These are phyloP conservation scores for Philonicus albiceps DNA, from an alignment of 2,888 invertebrate species.

Conservation along the genomic window DNA sequence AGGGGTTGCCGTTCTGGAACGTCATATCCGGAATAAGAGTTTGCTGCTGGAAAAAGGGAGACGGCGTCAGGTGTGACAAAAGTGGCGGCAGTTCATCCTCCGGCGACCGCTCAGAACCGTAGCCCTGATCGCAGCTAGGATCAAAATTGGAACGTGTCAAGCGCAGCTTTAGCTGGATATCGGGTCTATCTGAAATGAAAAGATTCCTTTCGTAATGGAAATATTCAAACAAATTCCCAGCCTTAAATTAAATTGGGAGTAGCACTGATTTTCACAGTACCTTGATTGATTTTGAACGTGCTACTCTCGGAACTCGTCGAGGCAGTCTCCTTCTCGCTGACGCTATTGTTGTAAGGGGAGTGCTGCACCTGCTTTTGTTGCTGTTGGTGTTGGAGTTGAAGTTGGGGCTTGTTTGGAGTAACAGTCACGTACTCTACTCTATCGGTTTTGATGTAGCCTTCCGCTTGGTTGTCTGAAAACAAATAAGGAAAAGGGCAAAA, in stretches of 20 bases:
- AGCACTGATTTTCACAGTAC: conserved; percentile 16
- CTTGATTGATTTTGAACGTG: conserved; percentile 49
- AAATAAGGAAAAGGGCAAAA: neutral
- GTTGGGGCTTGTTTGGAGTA: conserved; percentile 41
- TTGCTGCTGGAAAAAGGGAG: conserved; percentile 27
- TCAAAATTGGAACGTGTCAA: conserved; percentile 57
- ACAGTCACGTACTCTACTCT: conserved; percentile 49
- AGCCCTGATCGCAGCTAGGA: conserved; percentile 75
- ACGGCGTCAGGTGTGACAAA: conserved; percentile 60
- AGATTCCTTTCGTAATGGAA: neutral
- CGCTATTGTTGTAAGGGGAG: conserved; percentile 44
- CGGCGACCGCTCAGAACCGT: conserved; percentile 78
- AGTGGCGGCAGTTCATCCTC: conserved; percentile 79
- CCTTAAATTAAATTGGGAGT: neutral
- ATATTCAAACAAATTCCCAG: conserved; percentile 23
- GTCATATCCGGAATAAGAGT: conserved; percentile 40
- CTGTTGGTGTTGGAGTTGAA: conserved; percentile 10
- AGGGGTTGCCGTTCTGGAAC: conserved; percentile 48
- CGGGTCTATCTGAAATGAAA: conserved; percentile 46
- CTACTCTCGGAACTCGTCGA: conserved; percentile 48
- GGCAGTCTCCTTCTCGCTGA: conserved; percentile 48
- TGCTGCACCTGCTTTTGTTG: conserved; percentile 37
- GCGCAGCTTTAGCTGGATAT: conserved; percentile 49
- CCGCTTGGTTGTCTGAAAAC: conserved; percentile 43
- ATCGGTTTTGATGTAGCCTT: conserved; percentile 35